Evolutionary conservation across 2,113 vertebrate species (phyloP), one percentile per base, ranked within the genome.

Genomic region (Oreochromis aureus): DNA sequence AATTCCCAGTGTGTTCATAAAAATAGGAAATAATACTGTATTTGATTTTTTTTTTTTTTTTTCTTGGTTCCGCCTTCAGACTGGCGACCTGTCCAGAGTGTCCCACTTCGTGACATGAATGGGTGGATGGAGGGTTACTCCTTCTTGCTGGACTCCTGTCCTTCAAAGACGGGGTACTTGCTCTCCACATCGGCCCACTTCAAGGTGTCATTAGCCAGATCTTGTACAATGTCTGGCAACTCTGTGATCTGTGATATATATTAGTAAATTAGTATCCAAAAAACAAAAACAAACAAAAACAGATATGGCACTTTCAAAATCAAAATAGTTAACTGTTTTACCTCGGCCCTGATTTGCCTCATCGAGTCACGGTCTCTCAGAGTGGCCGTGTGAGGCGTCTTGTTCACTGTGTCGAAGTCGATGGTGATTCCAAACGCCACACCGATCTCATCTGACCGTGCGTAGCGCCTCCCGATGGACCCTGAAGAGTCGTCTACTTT

Each of bases 371-470:
- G 97, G 95, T 99, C 98, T 86, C 98, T 95, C 94, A 99, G 96
- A 0, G 98, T 99, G 66, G 98, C 99, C 0, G 98, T 98, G 96
- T 99, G 98, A 2, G 98, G 98, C 0, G 82, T 97, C 94, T 97
- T 97, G 94, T 99, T 99, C 56, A 99, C 98, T 0, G 98, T 99
- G 93, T 99, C 99, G 0, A 99, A 99, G 96, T 99, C 98, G 0
- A 99, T 97, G 4, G 98, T 99, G 96, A 99, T 98, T 34, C 98
- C 98, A 0, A 99, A 99, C 2, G 98, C 98, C 87, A 99, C 97
- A 0, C 98, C 98, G 1, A 99, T 97, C 96, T 99, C 98, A 2
- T 99, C 99, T 0, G 98, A 99, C 89, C 98, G 95, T 54, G 98
- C 98, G 0, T 99, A 99, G 82, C 98, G 98, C 79, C 98, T 96